phyloP scores from a whole-genome alignment of 30 jellyfish, hydroid and myxozoan species.

The Euphysa ruthae region DNA sequence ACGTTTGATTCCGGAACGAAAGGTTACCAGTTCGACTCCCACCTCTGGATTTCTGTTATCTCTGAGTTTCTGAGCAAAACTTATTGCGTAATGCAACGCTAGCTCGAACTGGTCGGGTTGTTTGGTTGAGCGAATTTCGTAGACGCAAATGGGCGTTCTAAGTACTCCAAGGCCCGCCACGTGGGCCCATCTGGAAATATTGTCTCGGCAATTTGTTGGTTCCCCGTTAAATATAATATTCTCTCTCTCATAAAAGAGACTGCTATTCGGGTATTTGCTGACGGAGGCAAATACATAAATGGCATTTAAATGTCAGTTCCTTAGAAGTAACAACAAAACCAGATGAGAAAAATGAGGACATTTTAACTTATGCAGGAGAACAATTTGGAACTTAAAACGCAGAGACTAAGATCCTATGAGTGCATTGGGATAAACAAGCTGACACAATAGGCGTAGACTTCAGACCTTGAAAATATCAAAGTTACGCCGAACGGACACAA shows the following conservation, averaged over 20 bases:
- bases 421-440: constrained; percentile 44
- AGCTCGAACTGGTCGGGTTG: no score
- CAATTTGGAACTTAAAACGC: constrained; percentile 28
- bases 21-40: no score
- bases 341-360: background rate
- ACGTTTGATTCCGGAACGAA: no score
- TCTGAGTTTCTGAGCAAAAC: no score
- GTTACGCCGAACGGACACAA: constrained; percentile 35
- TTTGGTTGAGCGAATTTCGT: no score
- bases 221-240: no score
- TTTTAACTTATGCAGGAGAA: constrained; percentile 39
- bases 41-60: no score
- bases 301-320: constrained; percentile 44
- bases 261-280: constrained; percentile 24
- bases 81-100: no score
- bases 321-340: constrained; percentile 3
- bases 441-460: constrained; percentile 36
- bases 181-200: no score
- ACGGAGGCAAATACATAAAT: constrained; percentile 47
- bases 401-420: constrained; percentile 45
- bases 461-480: constrained; percentile 6
- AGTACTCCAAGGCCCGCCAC: no score
- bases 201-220: no score
- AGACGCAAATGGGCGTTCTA: no score
- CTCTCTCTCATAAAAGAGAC: constrained; percentile 16